Percentiles rank a stretch among this genome's conserved stretches.
phyloP scores from a whole-genome alignment of 2,888 invertebrate species.

The Drosophila prostipennis region DNA sequence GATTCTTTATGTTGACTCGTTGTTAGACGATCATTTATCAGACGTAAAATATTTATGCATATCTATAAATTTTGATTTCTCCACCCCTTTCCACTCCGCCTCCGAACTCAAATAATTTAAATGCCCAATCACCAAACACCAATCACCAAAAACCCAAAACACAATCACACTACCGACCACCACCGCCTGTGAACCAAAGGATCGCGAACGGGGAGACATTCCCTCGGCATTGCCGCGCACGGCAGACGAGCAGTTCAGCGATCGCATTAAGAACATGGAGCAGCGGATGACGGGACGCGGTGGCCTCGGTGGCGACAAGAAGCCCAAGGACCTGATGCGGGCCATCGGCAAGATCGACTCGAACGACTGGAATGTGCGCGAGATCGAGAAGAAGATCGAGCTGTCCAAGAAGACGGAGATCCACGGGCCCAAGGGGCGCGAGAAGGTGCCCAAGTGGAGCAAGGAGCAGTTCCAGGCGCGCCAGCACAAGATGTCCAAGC shows the following conservation, averaged over 20 bases:
- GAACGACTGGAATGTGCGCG: conserved; percentile 95
- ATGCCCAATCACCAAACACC: conserved; percentile 12
- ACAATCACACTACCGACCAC: conserved; percentile 12
- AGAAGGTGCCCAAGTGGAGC: conserved; percentile 96
- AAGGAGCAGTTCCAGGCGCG: conserved; percentile 90
- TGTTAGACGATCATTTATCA: conserved; percentile 11
- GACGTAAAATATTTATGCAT: conserved; percentile 41
- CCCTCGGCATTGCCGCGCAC: conserved; percentile 82
- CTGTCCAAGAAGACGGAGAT: conserved; percentile 84
- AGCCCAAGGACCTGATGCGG: conserved; percentile 93
- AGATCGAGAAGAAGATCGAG: conserved; percentile 95
- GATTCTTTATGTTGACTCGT: conserved; percentile 41
- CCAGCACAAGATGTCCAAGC: conserved; percentile 89
- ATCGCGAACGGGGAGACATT: conserved; percentile 84
- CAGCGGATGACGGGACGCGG: conserved; percentile 89
- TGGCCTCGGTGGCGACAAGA: conserved; percentile 87
- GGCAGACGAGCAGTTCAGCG: conserved; percentile 84
- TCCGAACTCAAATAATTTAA: conserved; percentile 11
- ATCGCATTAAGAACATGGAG: conserved; percentile 89
- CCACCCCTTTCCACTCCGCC: conserved; percentile 39
- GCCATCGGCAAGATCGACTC: conserved; percentile 95
- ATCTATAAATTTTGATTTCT: conserved; percentile 67
- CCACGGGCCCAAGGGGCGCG: conserved; percentile 85
- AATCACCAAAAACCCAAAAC: conserved; percentile 16
- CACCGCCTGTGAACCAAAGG: conserved; percentile 56